These are phyloP conservation scores for Toxotes chatareus DNA, from an alignment of 2,113 vertebrate genomes.

Conservation along the genomic window DNA sequence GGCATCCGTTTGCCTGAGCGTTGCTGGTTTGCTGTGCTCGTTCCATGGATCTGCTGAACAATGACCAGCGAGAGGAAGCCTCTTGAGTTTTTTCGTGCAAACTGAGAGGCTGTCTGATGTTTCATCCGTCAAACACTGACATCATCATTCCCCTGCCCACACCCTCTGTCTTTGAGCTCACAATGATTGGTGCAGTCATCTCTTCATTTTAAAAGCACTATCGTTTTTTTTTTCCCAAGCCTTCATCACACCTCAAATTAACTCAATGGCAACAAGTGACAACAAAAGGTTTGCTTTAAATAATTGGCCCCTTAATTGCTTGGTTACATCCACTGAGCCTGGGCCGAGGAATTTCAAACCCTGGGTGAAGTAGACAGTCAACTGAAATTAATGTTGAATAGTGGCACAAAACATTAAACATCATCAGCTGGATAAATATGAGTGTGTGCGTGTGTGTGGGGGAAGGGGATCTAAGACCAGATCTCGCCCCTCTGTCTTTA, in stretches of 20 bases:
- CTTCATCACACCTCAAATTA: slow-evolving; percentile 20
- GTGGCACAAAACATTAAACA: neutral
- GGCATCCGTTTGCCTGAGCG: slow-evolving; percentile 21
- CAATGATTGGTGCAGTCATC: slow-evolving; percentile 45
- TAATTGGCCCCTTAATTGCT: neutral
- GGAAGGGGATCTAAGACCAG: neutral
- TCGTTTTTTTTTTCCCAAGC: neutral
- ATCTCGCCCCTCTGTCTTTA: neutral
- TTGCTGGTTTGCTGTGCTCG: slow-evolving; percentile 27
- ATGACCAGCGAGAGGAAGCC: slow-evolving; percentile 53
- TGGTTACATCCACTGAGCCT: neutral
- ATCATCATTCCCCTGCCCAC: slow-evolving; percentile 65
- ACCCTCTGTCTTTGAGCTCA: slow-evolving; percentile 41
- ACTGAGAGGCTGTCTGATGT: slow-evolving; percentile 69
- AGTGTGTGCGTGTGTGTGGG: neutral
- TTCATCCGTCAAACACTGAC: slow-evolving; percentile 69
- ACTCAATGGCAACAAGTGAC: neutral
- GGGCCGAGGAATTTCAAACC: neutral
- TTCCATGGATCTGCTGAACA: slow-evolving; percentile 58
- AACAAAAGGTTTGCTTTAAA: neutral
- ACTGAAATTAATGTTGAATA: neutral
- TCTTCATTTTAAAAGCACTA: slow-evolving; percentile 30
- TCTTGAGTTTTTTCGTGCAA: slow-evolving; percentile 49
- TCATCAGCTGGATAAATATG: neutral
- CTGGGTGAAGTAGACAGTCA: neutral